Base-by-base conservation (phyloP, 2,888 invertebrate genomes). In the Harmothoe impar region DNA sequence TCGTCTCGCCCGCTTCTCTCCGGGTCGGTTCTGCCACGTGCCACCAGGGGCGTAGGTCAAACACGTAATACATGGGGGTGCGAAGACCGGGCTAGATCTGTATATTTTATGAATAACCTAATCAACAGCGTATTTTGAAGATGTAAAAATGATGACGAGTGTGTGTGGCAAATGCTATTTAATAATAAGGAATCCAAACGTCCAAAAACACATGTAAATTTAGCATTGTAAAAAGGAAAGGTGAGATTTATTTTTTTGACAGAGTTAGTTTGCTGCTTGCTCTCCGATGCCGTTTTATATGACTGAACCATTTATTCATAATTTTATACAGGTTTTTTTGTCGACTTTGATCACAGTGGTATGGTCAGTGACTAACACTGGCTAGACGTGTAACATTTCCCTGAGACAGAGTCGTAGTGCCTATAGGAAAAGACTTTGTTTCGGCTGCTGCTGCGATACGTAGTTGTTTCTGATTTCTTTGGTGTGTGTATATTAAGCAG, bases 201-300 rank as follows among this genome's bases (percentile, higher is more conserved):
- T 54, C 86, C 86, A 86, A 86, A 86, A 86, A 81, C 20, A 81
- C 86, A 54, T 86, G 86, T 86, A 86, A 86, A 86, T 86, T 86
- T 86, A 86, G 54, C 86, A 86, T 86, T 86, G 86, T 86, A 86
- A 86, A 86, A 86, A 86, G 86, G 56, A 43, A 84, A 78, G 31
- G 86, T 86, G 86, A 86, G 86, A 86, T 86, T 86, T 86, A 54
- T 86, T 86, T 86, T 81, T 86, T 86, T 86, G 52, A 86, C 86
- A 56, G 81, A 81, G 86, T 86, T 86, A 56, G 86, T 86, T 86
- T 86, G 86, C 86, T 86, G 86, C 86, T 86, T 86, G 86, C 86
- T 56, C 54, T 86, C 86, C 43, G 15, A 54, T 86, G 86, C 86
- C 86, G 52, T 81, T 86, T 86, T 86, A 86, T 86, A 86, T 86